Base-by-base conservation (phyloP, 2,888 invertebrate species). In the Pristionchus exspectatus region DNA sequence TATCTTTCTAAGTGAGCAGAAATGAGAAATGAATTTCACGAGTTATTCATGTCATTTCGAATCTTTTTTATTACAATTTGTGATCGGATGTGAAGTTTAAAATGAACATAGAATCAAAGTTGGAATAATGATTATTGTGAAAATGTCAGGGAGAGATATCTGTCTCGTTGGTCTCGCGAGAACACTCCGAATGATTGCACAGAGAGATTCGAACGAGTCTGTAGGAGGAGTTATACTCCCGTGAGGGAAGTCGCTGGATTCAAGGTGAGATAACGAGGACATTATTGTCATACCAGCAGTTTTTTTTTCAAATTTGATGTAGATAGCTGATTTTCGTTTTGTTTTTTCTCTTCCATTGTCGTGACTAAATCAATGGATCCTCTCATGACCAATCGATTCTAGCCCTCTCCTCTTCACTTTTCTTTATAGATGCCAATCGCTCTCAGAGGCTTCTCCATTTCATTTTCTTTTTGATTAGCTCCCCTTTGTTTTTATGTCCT, bases 91-190 rank as follows among this genome's bases (percentile, higher is more conserved):
- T 14, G 21, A 66, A 27, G 66, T 2, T 27, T n/a, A n/a, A 66
- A 27, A 27, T 0, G 12, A 27, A 24, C 2, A 66, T 2, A n/a
- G n/a, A 66, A 5, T 16, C 3, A 21, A 2, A 24, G 24, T 7
- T 66, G 66, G 66, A 27, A 66, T 27, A 66, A n/a, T 66, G 9
- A 66, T n/a, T 12, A 10, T n/a, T 2, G 16, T 21, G 16, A 66
- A 50, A 50, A n/a, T 63, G 59, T 54, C 91, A 93, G 92, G 84
- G 93, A 93, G 90, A 92, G 91, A 88, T 95, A 95, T 91, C 92
- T 95, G 87, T 94, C 94, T 81, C 92, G 95, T 90, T 95, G 94
- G 94, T 94, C 94, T 50, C 92, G 95, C 72, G 95, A 94, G 90
- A 95, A 94, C 92, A 95, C 95, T 14, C 95, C 95, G 10, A 90